Base-by-base conservation (phyloP, 2,888 invertebrate species). In the Lasioglossum oenotherae region DNA sequence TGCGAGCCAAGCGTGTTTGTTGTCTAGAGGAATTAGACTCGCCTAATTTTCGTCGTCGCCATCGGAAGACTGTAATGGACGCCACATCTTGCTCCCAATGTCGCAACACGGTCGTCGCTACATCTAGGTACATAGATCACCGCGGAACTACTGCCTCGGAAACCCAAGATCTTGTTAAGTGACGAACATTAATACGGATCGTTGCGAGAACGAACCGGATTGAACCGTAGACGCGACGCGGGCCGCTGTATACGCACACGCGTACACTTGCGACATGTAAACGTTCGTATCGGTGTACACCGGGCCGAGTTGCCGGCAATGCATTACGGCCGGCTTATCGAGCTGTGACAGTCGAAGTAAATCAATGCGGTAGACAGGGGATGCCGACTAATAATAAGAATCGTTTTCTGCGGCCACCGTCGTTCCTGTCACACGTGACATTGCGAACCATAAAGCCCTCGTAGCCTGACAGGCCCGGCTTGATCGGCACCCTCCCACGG, bases 321-420 rank as follows among this genome's bases (percentile, higher is more conserved):
- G 92, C 91, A 92, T 93, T 92, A 93, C 89, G 87, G 71, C 82
- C 88, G 84, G 89, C 88, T 90, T 93, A 93, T 93, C 92, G 89
- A 91, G 84, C 85, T 87, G 87, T 91, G 92, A 92, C 92, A 92
- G 90, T 87, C 88, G 85, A 88, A 86, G 88, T 92, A 93, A 93
- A 93, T 93, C 92, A 91, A 91, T 89, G 84, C 73, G 31, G 60
- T 27, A 84, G 60, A 83, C 85, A 85, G 84, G 88, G 78, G 88
- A 81, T 78, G 81, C 53, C 83, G 53, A 73, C 78, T 87, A 90
- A 85, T 90, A 91, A 91, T 86, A 85, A 91, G 80, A 84, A 83
- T 82, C 81, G 81, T 88, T 88, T 75, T 81, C n/a, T 87, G 53
- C 80, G 73, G 67, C 82, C 81, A 69, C 78, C 80, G 79, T 80